phyloP scores from a whole-genome alignment of 2,113 vertebrate species.

The Rhynchomys soricoides region DNA sequence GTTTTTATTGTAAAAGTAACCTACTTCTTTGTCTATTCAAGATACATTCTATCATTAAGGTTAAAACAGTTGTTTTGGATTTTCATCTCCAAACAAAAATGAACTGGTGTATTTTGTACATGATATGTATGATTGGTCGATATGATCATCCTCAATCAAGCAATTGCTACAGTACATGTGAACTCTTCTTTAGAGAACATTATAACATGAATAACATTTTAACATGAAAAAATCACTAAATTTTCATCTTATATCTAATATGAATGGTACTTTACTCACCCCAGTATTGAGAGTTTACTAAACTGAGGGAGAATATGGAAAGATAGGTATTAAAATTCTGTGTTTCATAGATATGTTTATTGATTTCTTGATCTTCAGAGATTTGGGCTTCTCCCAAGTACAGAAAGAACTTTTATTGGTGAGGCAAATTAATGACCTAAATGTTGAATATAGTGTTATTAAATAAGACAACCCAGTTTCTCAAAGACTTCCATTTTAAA shows the following conservation, averaged over 20 bases:
- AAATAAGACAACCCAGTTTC: not conserved
- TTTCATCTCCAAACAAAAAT: not conserved
- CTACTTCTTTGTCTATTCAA: not conserved
- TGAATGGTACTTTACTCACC: not conserved
- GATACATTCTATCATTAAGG: not conserved
- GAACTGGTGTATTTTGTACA: not conserved
- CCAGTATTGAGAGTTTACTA: not conserved
- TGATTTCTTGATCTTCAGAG: not conserved
- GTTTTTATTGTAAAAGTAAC: not conserved
- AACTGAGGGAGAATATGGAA: not conserved
- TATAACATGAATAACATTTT: not conserved
- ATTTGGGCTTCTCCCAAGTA: not conserved
- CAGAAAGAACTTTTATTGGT: constrained; percentile 15
- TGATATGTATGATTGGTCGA: not conserved
- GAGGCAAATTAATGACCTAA: not conserved
- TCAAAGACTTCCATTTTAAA: not conserved
- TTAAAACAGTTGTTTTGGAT: not conserved
- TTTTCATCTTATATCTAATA: not conserved
- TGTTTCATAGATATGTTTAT: not conserved
- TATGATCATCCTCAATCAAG: too few species aligned
- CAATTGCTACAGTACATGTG: too few species aligned
- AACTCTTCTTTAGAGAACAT: not conserved
- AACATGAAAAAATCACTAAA: not conserved
- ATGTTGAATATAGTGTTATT: not conserved
- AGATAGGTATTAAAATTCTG: not conserved